phyloP scores from a whole-genome alignment of 2,797 vertebrate genomes.

The Uromys caudimaculatus region DNA sequence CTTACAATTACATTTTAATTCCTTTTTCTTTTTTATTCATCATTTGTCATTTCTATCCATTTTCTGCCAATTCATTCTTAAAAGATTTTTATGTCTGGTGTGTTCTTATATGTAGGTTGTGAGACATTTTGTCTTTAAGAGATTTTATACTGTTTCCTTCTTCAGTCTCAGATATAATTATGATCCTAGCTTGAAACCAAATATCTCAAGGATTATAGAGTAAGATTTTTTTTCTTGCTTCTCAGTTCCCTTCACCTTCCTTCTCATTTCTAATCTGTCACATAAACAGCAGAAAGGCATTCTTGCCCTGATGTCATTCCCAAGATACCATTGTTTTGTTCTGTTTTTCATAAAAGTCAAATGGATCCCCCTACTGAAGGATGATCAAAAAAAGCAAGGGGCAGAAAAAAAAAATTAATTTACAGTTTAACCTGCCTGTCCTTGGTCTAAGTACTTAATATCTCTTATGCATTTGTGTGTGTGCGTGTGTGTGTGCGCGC shows the following conservation, averaged over 20 bases:
- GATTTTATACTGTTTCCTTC: constrained; percentile 19
- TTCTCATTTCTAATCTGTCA: constrained; percentile 49
- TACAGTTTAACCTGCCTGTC: background rate
- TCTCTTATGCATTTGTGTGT: background rate
- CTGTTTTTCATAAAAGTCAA: constrained; percentile 34
- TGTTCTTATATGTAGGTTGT: background rate
- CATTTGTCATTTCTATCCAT: constrained; percentile 25
- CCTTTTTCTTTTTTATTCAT: background rate
- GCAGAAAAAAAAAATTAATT: constrained; percentile 25
- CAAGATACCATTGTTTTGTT: constrained; percentile 30
- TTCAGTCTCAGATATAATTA: constrained; percentile 48
- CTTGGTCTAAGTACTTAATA: background rate
- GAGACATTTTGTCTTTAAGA: background rate
- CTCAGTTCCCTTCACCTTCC: constrained; percentile 9
- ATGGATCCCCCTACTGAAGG: background rate
- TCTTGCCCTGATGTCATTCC: constrained; percentile 53
- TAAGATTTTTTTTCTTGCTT: constrained; percentile 7
- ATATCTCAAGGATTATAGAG: constrained; percentile 51
- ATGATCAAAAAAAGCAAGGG: background rate
- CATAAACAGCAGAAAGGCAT: constrained; percentile 46
- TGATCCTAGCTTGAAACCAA: constrained; percentile 52
- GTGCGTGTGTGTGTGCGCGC: too few relatives aligned
- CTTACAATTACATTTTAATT: constrained; percentile 10
- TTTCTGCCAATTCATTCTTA: constrained; percentile 20
- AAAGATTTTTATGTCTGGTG: constrained; percentile 27